A percentile compares a stretch with the other conserved stretches of the same genome.
Conservation (phyloP, 2,888 invertebrate species). For the Drosophila robusta region DNA sequence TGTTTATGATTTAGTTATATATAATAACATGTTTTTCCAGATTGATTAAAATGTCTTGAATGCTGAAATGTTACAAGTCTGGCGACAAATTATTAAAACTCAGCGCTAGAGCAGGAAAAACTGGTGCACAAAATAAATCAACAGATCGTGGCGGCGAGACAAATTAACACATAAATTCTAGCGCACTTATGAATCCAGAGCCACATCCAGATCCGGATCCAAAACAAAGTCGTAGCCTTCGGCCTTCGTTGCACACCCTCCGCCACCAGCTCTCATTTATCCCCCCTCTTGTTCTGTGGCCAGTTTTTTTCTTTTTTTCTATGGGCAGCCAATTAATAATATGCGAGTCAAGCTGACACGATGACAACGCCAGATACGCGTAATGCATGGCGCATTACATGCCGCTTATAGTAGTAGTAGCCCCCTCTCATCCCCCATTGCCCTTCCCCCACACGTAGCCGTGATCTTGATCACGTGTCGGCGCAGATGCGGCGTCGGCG, state of each 20-base stretch:
- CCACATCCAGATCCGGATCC: conserved; percentile 2
- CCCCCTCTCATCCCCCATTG: too few species aligned
- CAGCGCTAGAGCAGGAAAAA: not conserved
- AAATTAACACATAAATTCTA: conserved; percentile 81
- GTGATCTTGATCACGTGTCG: conserved; percentile 62
- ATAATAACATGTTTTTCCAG: too few species aligned
- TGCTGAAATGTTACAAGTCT: not conserved
- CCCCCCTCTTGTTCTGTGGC: too few species aligned
- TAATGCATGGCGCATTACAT: conserved; percentile 78
- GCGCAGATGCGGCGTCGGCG: conserved; percentile 55
- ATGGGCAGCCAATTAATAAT: conserved; percentile 74
- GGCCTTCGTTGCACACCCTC: not conserved
- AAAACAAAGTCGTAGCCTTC: too few species aligned
- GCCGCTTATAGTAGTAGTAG: conserved; percentile 38
- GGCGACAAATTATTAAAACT: not conserved
- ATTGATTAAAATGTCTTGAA: too few species aligned
- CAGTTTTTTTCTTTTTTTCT: conserved; percentile 12
- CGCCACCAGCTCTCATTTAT: not conserved
- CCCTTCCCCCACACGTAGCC: not conserved
- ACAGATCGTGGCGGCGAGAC: conserved; percentile 67
- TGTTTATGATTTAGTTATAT: too few species aligned
- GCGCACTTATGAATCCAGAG: conserved; percentile 45
- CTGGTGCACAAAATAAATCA: conserved; percentile 66
- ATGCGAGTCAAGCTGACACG: conserved; percentile 79
- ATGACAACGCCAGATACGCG: conserved; percentile 78